Evolutionary conservation across 2,888 invertebrate genomes (phyloP), one percentile per base, ranked within the genome.

Genomic region (Syrista parreyssii): DNA sequence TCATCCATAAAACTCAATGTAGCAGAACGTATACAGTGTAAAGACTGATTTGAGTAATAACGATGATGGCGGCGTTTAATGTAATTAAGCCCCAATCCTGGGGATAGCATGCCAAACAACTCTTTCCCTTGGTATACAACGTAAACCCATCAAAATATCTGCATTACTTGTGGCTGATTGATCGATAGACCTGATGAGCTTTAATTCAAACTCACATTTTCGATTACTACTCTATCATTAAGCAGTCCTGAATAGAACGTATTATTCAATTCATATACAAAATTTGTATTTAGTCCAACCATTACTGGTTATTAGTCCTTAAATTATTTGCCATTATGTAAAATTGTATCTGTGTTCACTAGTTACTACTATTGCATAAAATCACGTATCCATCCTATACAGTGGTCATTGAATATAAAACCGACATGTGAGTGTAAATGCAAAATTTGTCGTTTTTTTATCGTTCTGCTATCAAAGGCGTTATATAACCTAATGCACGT

Each of bases 101-200:
- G 78, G 74, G 78, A 82, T 86, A 79, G 84, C 82, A 86, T 85
- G 85, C 82, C 78, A 82, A 78, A 81, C 80, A 75, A 77, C 81
- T 79, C 83, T 85, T 82, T 81, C 80, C 80, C 81, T 82, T 81
- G 80, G 86, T 84, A 84, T 84, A 84, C 82, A 82, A 82, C 84
- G 84, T 82, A 82, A 80, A 83, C 85, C 86, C 85, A 82, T 85
- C 85, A 84, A 85, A 85, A 85, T 86, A 84, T 80, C 86, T 82
- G 85, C 86, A 86, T 86, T 86, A 84, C 86, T 86, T 85, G 85
- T 85, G 84, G 86, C 81, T 84, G 86, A 86, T 86, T 86, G 86
- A 86, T 86, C 86, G 86, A 86, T 86, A 86, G 85, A 83, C 72
- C 74, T 23, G 71, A 33, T 32, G 68, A 77, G 78, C 68, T 77